A percentile compares a stretch with the other conserved stretches of the same genome.
These are phyloP conservation scores for Centrocercus urophasianus DNA, from an alignment of 2,113 vertebrate genomes.

Conservation along the genomic window DNA sequence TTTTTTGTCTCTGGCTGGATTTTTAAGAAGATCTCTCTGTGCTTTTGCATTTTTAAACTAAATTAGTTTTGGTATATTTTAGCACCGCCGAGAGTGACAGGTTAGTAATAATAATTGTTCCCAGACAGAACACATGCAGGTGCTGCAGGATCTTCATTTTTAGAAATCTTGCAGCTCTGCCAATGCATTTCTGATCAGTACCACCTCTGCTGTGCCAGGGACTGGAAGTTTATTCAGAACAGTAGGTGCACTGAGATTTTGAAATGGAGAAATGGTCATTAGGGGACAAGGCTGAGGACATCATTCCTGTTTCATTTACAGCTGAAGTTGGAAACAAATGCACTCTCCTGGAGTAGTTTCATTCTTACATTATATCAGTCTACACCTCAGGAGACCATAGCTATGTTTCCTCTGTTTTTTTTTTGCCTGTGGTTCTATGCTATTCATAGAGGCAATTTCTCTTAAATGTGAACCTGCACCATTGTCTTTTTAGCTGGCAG, in stretches of 20 bases:
- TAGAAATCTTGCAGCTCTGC: background rate
- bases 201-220: background rate
- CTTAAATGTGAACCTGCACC: background rate
- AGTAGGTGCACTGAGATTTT: slow-evolving; percentile 11
- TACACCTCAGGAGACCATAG: background rate
- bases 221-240: slow-evolving; percentile 1
- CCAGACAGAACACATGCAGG: background rate
- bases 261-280: slow-evolving; percentile 43
- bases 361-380: background rate
- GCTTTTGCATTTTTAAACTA: slow-evolving; percentile 48
- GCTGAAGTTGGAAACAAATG: slow-evolving; percentile 18
- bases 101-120: slow-evolving; percentile 34
- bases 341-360: background rate
- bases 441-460: background rate
- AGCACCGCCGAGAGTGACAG: background rate
- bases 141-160: background rate
- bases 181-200: background rate
- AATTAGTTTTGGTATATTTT: slow-evolving; percentile 41
- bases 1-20: slow-evolving; percentile 66
- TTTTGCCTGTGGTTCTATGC: background rate
- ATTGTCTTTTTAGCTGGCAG: background rate
- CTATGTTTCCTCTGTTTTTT: background rate
- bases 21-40: slow-evolving; percentile 62
- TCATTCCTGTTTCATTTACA: background rate
- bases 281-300: slow-evolving; percentile 2